These are phyloP conservation scores for Siphlonurus alternatus DNA, from an alignment of 2,888 invertebrate species.

Conservation along the genomic window DNA sequence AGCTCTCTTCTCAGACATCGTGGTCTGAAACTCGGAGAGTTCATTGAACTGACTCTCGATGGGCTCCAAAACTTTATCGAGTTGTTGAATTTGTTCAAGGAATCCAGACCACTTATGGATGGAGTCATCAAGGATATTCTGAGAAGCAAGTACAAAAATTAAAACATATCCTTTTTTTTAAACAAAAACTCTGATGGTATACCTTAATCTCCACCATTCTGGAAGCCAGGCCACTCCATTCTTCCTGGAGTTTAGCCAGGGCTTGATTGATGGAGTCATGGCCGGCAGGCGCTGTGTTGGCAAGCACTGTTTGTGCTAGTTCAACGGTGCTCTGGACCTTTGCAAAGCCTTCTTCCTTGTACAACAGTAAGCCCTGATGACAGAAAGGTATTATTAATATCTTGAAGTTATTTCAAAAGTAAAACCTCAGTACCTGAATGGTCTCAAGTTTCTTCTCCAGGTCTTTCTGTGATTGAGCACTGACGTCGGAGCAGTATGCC, in stretches of 20 bases:
- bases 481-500: constrained; percentile 71
- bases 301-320: constrained; percentile 73
- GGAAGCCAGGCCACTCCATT: constrained; percentile 74
- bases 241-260: constrained; percentile 66
- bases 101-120: constrained; percentile 85
- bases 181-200: not conserved
- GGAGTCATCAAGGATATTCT: constrained; percentile 64
- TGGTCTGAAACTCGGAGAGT: constrained; percentile 54
- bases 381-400: not conserved
- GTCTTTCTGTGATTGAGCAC: constrained; percentile 67
- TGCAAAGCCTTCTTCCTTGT: constrained; percentile 83
- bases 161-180: not conserved
- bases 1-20: constrained; percentile 69
- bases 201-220: constrained; percentile 80
- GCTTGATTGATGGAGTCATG: constrained; percentile 74
- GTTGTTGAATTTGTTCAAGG: constrained; percentile 69
- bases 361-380: constrained; percentile 62
- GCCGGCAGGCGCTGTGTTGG: constrained; percentile 77
- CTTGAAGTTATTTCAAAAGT: not conserved
- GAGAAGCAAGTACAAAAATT: constrained; percentile 1
- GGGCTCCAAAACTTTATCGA: constrained; percentile 65
- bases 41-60: constrained; percentile 58
- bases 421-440: constrained; percentile 33
- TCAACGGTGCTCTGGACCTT: constrained; percentile 81
- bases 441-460: constrained; percentile 68